Percentiles rank a stretch among this genome's conserved stretches.
Conservation (phyloP, 2,113 vertebrate genomes). For the Nematolebias whitei region DNA sequence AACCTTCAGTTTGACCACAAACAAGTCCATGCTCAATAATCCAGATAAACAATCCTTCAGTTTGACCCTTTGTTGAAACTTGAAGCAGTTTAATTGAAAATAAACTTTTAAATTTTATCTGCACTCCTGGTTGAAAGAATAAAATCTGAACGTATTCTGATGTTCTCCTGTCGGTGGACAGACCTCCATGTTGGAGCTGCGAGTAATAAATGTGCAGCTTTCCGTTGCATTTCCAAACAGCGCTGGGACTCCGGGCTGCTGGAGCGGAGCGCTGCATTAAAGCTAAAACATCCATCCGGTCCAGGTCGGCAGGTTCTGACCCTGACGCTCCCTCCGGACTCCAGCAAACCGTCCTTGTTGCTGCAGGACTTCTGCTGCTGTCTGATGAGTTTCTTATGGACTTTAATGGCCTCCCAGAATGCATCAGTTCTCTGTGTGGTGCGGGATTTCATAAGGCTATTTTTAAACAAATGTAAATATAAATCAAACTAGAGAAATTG, state of each 20-base stretch:
- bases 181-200: conserved; percentile 14
- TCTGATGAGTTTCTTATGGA: background rate
- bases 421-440: too few relatives aligned
- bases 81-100: too few relatives aligned
- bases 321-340: conserved; percentile 16
- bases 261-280: conserved; percentile 36
- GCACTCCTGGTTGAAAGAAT: background rate
- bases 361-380: conserved; percentile 28
- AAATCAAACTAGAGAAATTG: too few relatives aligned
- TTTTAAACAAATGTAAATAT: too few relatives aligned
- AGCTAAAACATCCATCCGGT: conserved; percentile 12
- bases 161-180: background rate
- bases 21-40: too few relatives aligned
- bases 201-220: too few relatives aligned
- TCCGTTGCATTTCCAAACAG: conserved; percentile 37
- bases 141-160: background rate
- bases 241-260: conserved; percentile 7
- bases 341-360: background rate
- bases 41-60: too few relatives aligned
- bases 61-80: too few relatives aligned
- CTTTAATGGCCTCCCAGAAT: conserved; percentile 13
- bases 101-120: too few relatives aligned
- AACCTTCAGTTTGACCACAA: too few relatives aligned
- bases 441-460: too few relatives aligned
- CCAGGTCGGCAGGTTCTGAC: conserved; percentile 19